Evolutionary conservation across 92 coral and sea anemone species (phyloP), one percentile per base, ranked within the genome.

Genomic region (Diadumene lineata): DNA sequence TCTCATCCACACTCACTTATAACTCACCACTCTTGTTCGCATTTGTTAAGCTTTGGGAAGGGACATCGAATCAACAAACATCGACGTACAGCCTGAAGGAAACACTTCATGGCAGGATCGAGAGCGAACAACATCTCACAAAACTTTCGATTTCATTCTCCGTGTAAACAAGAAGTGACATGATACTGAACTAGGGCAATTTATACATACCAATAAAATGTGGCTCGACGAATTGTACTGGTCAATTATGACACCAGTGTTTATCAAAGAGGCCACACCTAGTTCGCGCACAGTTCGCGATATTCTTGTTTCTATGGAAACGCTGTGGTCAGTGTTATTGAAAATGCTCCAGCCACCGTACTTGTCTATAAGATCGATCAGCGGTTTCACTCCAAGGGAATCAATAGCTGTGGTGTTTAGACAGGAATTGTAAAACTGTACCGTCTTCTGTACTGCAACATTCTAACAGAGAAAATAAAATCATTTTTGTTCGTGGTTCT

Each of bases 271-370:
- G 11, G 10, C 19, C n/a, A 68, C 73, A 23, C 28, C 21, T 0
- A 68, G 58, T 1, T 68, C 73, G 21, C 58, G 60, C 1, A 28
- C 30, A 4, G 57, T 19, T 68, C 21, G 23, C 16, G 10, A 58
- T 15, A 68, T 68, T 27, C 73, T 50, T 22, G 73, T 44, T 68
- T 22, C 73, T 44, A 68, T 43, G 55, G 53, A 1, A 43, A 66
- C 55, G 53, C 30, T 66, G 28, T 43, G 27, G 53, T 66, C 30
- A 66, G 48, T 38, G 60, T 19, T 27, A 7, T 72, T 75, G 22
- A 80, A 70, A 46, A 87, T 74, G 16, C 69, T 51, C 85, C 89
- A 87, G 6, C 89, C 87, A 23, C 92, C 92, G 57, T 87, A 81
- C 31, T 68, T 21, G 19, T 32, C 34, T 17, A 87, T 77, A 51